A percentile compares a stretch with the other conserved stretches of the same genome.
phyloP scores from a whole-genome alignment of 23 tunicate species.

The Phallusia fumigata region DNA sequence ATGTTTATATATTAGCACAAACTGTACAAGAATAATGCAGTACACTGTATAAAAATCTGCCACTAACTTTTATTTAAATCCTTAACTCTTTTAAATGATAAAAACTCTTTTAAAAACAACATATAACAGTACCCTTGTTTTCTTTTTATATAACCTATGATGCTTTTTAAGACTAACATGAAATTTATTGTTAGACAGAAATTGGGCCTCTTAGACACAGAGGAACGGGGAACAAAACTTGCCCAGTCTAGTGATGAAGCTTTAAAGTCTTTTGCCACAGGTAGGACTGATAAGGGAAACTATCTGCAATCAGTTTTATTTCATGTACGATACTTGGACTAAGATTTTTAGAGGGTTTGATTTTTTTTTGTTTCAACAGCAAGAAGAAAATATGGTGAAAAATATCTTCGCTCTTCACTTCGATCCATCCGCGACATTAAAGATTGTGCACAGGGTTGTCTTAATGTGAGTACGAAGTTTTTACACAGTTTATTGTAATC shows the following conservation, averaged over 20 bases:
- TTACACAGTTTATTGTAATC: too few relatives aligned
- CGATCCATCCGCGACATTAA: conserved; percentile 69
- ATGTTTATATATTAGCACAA: too few relatives aligned
- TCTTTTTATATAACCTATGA: neutral
- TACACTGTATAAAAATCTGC: too few relatives aligned
- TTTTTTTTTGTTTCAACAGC: conserved; percentile 30
- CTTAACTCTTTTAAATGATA: neutral
- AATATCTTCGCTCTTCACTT: conserved; percentile 43
- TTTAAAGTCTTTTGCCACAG: conserved; percentile 70
- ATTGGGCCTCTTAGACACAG: conserved; percentile 63
- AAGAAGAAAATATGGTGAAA: conserved; percentile 51
- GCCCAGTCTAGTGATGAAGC: conserved; percentile 59
- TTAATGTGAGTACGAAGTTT: conserved; percentile 79
- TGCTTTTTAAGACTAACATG: neutral
- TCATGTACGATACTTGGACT: neutral
- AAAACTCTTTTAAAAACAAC: neutral
- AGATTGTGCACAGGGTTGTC: conserved; percentile 93
- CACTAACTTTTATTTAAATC: too few relatives aligned
- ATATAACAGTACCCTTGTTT: neutral
- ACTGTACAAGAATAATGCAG: too few relatives aligned
- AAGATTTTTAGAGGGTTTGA: too few relatives aligned
- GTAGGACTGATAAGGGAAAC: conserved; percentile 12
- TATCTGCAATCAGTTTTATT: neutral
- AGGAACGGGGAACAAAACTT: conserved; percentile 24
- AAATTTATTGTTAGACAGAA: conserved; percentile 53